These are phyloP conservation scores for Muntiacus reevesi DNA, from an alignment of 2,113 vertebrate species.

Conservation along the genomic window DNA sequence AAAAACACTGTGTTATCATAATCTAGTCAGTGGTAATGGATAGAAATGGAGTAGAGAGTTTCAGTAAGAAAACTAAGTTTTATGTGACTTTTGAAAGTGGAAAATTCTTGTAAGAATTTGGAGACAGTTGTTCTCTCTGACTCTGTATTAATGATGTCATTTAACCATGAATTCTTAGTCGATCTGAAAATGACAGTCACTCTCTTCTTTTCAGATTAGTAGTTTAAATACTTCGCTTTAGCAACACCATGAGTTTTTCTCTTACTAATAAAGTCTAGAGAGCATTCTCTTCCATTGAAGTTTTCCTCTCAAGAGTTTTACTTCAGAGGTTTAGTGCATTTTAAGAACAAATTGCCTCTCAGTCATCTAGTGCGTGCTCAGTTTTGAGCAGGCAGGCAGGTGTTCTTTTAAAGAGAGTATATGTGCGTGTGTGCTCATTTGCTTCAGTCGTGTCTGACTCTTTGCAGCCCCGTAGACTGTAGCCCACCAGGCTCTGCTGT, in stretches of 20 bases:
- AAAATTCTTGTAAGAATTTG: conserved; percentile 7
- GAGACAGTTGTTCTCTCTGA: neutral
- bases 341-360: conserved; percentile 46
- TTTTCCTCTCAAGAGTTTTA: neutral
- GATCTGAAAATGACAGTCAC: neutral
- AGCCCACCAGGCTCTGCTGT: neutral
- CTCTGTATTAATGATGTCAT: neutral
- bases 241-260: neutral
- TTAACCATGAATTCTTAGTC: neutral
- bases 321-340: conserved; percentile 9
- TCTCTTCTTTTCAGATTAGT: conserved; percentile 2
- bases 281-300: neutral
- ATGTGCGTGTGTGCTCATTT: neutral
- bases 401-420: neutral
- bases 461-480: neutral
- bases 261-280: neutral
- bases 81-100: conserved; percentile 33
- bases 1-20: neutral
- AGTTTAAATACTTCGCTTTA: conserved; percentile 28
- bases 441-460: neutral
- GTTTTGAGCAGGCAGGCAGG: conserved; percentile 6
- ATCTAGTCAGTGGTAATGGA: neutral
- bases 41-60: neutral
- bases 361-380: neutral
- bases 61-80: neutral